These are phyloP conservation scores for Oligia strigilis DNA, from an alignment of 2,888 invertebrate genomes.

Conservation along the genomic window DNA sequence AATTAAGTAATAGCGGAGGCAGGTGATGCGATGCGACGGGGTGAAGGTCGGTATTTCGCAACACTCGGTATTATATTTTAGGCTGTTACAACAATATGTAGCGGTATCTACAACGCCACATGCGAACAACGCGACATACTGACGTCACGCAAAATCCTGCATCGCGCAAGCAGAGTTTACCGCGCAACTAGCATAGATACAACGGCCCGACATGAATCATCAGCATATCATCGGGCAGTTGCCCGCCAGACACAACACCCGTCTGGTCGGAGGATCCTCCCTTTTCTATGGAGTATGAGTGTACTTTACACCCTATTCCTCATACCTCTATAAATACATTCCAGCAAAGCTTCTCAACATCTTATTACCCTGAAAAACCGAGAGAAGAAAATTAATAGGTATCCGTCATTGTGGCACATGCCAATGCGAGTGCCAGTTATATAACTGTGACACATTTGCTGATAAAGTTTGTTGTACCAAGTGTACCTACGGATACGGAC, in stretches of 20 bases:
- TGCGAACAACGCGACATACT: no score
- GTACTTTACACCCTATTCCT: no score
- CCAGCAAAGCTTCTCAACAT: not conserved
- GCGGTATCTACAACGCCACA: no score
- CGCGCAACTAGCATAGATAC: no score
- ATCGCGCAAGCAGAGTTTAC: no score
- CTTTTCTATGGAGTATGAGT: no score
- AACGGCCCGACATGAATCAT: no score
- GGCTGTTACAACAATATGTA: not conserved
- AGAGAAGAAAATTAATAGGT: not conserved
- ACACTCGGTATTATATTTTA: not conserved
- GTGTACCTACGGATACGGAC: constrained; percentile 1
- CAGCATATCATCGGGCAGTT: no score
- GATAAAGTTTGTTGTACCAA: constrained; percentile 23
- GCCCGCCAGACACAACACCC: no score
- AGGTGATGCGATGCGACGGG: not conserved
- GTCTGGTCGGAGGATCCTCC: no score
- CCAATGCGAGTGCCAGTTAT: constrained; percentile 18
- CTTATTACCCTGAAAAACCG: not conserved
- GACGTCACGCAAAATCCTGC: no score
- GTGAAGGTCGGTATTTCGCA: not conserved
- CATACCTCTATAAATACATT: not conserved
- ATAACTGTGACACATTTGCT: constrained; percentile 25
- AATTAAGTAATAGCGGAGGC: not conserved
- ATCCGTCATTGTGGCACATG: constrained; percentile 25